Conservation (phyloP, 2,888 invertebrate species). For the Bugulina stolonifera region DNA sequence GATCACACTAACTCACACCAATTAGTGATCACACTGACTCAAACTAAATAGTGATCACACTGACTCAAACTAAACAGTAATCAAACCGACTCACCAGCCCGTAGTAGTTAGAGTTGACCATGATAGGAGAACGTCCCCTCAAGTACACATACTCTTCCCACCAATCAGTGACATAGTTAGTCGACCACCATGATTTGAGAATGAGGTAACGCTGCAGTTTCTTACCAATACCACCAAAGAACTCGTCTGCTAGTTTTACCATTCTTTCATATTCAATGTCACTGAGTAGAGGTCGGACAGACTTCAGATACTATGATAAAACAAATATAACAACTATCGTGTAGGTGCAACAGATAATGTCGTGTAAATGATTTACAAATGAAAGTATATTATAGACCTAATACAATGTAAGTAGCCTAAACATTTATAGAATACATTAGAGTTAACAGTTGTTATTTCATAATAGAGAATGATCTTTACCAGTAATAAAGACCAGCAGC, state of each 20-base stretch:
- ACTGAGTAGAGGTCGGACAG: constrained; percentile 82
- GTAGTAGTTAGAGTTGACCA: constrained; percentile 96
- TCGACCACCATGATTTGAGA: constrained; percentile 82
- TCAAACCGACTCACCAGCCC: constrained; percentile 68
- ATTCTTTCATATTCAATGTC: constrained; percentile 73
- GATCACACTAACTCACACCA: too few species aligned
- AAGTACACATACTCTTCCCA: constrained; percentile 97
- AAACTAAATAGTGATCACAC: too few species aligned
- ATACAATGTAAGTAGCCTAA: too few species aligned
- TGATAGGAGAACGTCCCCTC: constrained; percentile 81
- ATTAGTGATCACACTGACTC: too few species aligned
- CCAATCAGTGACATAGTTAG: constrained; percentile 78
- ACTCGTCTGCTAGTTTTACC: constrained; percentile 76
- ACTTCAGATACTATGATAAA: constrained; percentile 73
- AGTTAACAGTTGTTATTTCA: too few species aligned
- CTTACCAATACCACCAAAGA: constrained; percentile 77
- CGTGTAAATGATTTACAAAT: too few species aligned
- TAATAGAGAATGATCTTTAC: too few species aligned
- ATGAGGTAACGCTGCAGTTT: constrained; percentile 90
- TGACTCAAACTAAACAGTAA: too few species aligned
- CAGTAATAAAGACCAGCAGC: too few species aligned
- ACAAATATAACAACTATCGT: not conserved
- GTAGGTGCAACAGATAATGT: too few species aligned
- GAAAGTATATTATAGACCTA: too few species aligned
- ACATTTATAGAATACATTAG: too few species aligned